These are phyloP conservation scores for Piprites chloris DNA, from an alignment of 2,113 vertebrate genomes.

Conservation along the genomic window DNA sequence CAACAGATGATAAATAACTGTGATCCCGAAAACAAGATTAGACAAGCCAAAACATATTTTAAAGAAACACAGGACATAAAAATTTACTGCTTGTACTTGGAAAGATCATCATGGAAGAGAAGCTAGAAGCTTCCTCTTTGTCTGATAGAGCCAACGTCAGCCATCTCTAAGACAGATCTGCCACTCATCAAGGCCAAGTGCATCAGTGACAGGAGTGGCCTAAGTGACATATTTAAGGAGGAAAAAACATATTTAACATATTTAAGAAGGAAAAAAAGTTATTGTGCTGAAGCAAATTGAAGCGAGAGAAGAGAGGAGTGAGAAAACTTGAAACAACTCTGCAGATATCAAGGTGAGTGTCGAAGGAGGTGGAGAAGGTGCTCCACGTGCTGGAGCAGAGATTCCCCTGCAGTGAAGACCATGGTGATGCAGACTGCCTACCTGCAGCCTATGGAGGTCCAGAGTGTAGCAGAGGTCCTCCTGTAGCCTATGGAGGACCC, in stretches of 20 bases:
- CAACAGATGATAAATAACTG: background rate
- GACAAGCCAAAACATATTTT: background rate
- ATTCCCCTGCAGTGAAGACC: background rate
- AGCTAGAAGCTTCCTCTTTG: background rate
- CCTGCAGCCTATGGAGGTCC: background rate
- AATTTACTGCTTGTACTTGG: background rate
- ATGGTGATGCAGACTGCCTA: background rate
- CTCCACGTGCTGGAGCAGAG: background rate
- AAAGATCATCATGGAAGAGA: background rate
- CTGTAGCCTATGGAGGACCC: background rate
- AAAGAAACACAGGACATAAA: background rate
- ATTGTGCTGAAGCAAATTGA: background rate
- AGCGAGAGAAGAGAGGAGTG: background rate
- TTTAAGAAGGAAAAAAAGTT: background rate
- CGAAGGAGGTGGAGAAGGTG: background rate
- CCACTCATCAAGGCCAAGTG: accelerated
- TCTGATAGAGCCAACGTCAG: background rate
- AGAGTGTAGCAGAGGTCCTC: background rate
- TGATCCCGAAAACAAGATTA: background rate
- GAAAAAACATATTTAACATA: background rate
- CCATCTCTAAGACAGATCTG: background rate
- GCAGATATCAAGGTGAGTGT: background rate
- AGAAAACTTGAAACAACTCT: background rate
- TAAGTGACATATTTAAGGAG: background rate
- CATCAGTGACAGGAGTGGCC: no score